Evolutionary conservation across 2,113 vertebrate species (phyloP).

Genomic region (Ancistrus triradiatus): DNA sequence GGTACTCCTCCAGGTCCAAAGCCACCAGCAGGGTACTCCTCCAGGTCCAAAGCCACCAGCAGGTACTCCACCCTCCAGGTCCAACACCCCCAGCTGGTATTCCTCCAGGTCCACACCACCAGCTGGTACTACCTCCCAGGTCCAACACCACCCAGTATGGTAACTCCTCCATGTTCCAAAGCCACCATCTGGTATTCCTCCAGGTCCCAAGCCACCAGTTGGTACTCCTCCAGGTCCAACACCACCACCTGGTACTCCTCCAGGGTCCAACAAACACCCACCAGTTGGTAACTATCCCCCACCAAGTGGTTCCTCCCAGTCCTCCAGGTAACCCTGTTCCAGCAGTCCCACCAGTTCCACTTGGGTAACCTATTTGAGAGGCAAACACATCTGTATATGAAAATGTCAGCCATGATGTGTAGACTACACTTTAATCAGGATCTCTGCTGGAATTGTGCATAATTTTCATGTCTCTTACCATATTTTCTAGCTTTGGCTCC

Average conservation of each 20-base stretch:
- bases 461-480: slow-evolving; percentile 13
- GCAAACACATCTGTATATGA: not conserved
- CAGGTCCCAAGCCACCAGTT: not conserved
- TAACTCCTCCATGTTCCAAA: not conserved
- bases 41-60: slow-evolving; percentile 1
- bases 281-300: slow-evolving; percentile 11
- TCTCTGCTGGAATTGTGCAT: not conserved
- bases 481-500: slow-evolving; percentile 45
- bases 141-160: not conserved
- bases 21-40: not conserved
- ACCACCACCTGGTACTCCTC: not conserved
- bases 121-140: not conserved
- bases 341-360: slow-evolving; percentile 27
- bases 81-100: slow-evolving; percentile 12
- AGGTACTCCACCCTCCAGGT: slow-evolving; percentile 7
- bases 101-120: slow-evolving; percentile 15
- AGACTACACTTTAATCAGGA: too few relatives aligned
- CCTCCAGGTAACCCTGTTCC: slow-evolving; percentile 28
- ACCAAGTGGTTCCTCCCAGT: slow-evolving; percentile 21
- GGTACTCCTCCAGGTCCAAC: not conserved
- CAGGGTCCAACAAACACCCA: slow-evolving; percentile 16
- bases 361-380: too few relatives aligned
- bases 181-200: not conserved
- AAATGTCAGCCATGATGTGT: not conserved
- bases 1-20: slow-evolving; percentile 17